Evolutionary conservation across 1,140 invertebrate genomes (phyloP), one percentile per base, ranked within the genome.

Genomic region (Oppia nitens): DNA sequence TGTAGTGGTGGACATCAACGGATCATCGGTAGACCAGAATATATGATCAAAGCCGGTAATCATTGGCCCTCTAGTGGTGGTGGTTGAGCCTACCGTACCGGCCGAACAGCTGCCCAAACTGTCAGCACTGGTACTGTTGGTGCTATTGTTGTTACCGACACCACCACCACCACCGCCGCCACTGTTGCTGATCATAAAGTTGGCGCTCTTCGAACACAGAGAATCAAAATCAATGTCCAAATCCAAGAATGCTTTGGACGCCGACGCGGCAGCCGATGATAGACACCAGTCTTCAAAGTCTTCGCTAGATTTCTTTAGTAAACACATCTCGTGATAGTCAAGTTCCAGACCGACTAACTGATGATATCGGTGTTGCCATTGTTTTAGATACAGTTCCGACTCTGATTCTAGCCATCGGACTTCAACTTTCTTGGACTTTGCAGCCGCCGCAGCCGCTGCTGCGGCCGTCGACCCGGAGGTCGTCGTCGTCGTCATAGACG

Each of bases 301-400:
- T 28, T 56, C 47, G 51, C 29, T 12, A 40, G 14, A 23, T 6
- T 6, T 27, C 11, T 2, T 40, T 6, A 40, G 32, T 20, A 25
- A 51, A 3, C 1, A n/a, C n/a, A n/a, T n/a, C n/a, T 20, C 4
- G 47, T 53, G 14, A 23, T 26, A 24, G 47, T 47, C 28, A 20
- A 14, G n/a, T 20, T 57, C 56, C 9, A 57, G 29, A 17, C 50
- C 56, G 48, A 49, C 56, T 28, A 57, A 50, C 48, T 57, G 56
- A 21, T 47, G 56, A 49, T 57, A 57, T 52, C 47, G 12, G 17
- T 47, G 56, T n/a, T 48, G 47, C 56, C 56, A 57, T 49, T 57
- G 56, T 57, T 57, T 57, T 57, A 57, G 17, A 40, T 57, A 57
- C 24, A 52, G n/a, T 20, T 57, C 28, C 14, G 56, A 14, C 29